A percentile compares a stretch with the other conserved stretches of the same genome.
Conservation (phyloP, 2,113 vertebrate genomes). For the Poicephalus gulielmi region DNA sequence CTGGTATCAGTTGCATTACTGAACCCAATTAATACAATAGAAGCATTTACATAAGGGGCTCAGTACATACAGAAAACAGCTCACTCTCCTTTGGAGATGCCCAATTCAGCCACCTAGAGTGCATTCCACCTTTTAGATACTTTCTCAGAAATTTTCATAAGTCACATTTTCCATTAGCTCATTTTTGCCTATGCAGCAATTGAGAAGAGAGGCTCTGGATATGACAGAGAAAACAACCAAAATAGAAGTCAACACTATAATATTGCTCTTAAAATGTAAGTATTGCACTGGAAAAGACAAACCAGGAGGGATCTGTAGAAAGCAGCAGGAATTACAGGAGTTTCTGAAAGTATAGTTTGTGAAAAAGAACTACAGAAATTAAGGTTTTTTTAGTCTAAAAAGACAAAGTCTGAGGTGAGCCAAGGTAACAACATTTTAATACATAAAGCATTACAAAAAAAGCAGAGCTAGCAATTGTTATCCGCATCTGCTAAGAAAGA, state of each 20-base stretch:
- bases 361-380: neutral
- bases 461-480: neutral
- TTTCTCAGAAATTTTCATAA: neutral
- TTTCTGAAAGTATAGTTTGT: neutral
- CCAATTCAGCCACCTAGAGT: neutral
- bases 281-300: neutral
- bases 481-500: neutral
- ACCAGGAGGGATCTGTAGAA: neutral
- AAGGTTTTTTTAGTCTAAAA: neutral
- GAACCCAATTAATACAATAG: neutral
- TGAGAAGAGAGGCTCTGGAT: neutral
- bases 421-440: neutral
- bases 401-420: neutral
- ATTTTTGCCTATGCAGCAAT: neutral
- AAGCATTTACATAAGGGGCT: neutral
- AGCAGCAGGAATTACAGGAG: neutral
- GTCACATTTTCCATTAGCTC: neutral
- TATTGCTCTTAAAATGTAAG: neutral
- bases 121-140: neutral
- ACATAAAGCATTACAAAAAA: neutral
- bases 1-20: neutral
- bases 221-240: neutral
- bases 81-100: neutral
- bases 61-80: neutral
- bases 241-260: neutral